A percentile compares a stretch with the other conserved stretches of the same genome.
Evolutionary conservation across 1,140 invertebrate genomes (phyloP).

Genomic region (Drosophila pallidifrons): DNA sequence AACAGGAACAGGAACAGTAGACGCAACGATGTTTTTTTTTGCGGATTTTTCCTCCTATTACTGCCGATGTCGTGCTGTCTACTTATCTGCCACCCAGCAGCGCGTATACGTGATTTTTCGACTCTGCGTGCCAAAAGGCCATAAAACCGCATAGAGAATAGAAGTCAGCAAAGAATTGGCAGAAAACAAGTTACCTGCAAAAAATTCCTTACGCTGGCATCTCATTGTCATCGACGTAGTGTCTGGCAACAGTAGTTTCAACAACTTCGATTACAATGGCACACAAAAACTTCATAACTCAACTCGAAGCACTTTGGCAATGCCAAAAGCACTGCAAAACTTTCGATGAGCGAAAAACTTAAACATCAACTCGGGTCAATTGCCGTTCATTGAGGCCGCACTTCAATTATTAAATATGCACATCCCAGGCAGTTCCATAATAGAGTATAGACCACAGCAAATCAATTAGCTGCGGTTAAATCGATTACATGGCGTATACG

Average conservation of each 20-base stretch:
- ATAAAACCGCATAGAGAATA: slow-evolving; percentile 50
- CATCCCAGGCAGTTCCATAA: neutral
- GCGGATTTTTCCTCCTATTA: slow-evolving; percentile 5
- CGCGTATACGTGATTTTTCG: slow-evolving; percentile 76
- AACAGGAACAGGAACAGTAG: slow-evolving; percentile 3
- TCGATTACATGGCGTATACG: slow-evolving; percentile 31
- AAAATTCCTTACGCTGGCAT: slow-evolving; percentile 16
- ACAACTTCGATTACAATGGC: slow-evolving; percentile 33
- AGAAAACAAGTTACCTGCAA: slow-evolving; percentile 31
- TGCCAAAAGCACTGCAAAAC: slow-evolving; percentile 18
- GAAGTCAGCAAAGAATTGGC: slow-evolving; percentile 1
- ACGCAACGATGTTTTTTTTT: slow-evolving; percentile 2
- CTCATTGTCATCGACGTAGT: slow-evolving; percentile 11
- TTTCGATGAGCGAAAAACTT: slow-evolving; percentile 10
- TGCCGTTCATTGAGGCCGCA: neutral
- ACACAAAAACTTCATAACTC: slow-evolving; percentile 28
- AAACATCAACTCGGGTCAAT: slow-evolving; percentile 10
- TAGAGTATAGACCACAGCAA: neutral
- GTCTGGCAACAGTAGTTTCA: slow-evolving; percentile 21
- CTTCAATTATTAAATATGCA: slow-evolving; percentile 15
- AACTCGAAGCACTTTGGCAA: slow-evolving; percentile 15
- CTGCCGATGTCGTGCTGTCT: slow-evolving; percentile 20
- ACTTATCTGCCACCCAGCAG: slow-evolving; percentile 66
- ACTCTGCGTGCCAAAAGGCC: slow-evolving; percentile 64
- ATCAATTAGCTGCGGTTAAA: slow-evolving; percentile 41